These are phyloP conservation scores for Melanotaenia trifasciata DNA, from an alignment of 2,797 vertebrate species.

Conservation along the genomic window DNA sequence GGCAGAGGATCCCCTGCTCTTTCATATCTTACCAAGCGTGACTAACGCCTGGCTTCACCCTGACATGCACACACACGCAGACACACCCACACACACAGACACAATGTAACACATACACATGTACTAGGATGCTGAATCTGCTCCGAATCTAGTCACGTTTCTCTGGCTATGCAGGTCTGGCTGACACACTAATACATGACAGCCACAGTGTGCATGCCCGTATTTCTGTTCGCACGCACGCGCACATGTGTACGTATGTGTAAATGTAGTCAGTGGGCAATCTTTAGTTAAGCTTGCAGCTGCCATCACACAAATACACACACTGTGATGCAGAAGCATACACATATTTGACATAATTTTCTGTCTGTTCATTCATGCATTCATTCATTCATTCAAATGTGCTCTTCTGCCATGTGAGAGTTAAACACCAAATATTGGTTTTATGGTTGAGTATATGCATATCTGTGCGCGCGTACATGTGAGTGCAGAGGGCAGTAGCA, in stretches of 20 bases:
- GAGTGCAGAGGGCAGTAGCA: slow-evolving; percentile 65
- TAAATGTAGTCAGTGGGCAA: slow-evolving; percentile 26
- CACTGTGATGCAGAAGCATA: slow-evolving; percentile 17
- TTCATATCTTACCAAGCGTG: slow-evolving; percentile 78
- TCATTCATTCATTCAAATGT: slow-evolving; percentile 30
- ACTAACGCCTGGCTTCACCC: slow-evolving; percentile 71
- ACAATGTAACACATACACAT: slow-evolving; percentile 41
- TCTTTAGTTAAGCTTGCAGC: slow-evolving; percentile 46
- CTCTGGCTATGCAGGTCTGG: slow-evolving; percentile 70
- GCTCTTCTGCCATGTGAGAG: slow-evolving; percentile 30
- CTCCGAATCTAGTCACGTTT: slow-evolving; percentile 77
- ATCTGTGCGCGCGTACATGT: slow-evolving; percentile 9
- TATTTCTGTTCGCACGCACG: not conserved
- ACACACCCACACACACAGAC: slow-evolving; percentile 36
- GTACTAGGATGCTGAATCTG: slow-evolving; percentile 65
- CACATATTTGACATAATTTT: slow-evolving; percentile 25
- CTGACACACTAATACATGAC: slow-evolving; percentile 80
- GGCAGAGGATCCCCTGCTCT: slow-evolving; percentile 80
- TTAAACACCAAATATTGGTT: slow-evolving; percentile 42
- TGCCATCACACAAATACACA: slow-evolving; percentile 14
- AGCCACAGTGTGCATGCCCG: slow-evolving; percentile 39
- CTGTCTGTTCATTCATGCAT: slow-evolving; percentile 35
- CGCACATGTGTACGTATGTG: slow-evolving; percentile 13
- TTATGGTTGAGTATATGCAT: slow-evolving; percentile 10
- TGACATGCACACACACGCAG: slow-evolving; percentile 33